phyloP scores from a whole-genome alignment of 2,797 vertebrate species.

The Myiotriccus ornatus region DNA sequence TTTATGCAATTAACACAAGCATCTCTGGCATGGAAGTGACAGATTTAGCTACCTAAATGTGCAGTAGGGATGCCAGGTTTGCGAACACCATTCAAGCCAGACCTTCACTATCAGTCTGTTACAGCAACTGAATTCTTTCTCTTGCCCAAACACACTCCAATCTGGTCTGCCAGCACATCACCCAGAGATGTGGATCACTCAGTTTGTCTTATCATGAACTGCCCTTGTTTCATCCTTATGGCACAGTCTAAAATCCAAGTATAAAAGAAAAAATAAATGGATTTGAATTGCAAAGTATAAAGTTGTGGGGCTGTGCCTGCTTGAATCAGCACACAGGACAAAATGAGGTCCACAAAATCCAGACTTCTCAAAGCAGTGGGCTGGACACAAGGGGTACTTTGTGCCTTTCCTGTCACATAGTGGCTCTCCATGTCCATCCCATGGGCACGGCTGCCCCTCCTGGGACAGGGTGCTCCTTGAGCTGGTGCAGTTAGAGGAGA shows the following conservation, averaged over 20 bases:
- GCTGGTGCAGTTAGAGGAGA: neutral
- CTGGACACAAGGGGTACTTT: conserved; percentile 21
- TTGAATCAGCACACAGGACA: neutral
- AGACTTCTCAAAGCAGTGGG: neutral
- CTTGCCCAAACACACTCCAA: neutral
- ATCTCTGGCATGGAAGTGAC: neutral
- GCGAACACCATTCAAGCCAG: neutral
- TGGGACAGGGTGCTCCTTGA: neutral
- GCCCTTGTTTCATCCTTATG: neutral
- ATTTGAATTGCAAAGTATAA: neutral
- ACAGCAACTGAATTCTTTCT: neutral
- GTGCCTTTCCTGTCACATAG: neutral
- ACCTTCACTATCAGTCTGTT: neutral
- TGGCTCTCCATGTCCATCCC: neutral
- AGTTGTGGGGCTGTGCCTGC: neutral
- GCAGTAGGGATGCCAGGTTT: neutral
- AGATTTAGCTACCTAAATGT: neutral
- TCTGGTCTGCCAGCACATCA: accelerated
- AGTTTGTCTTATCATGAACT: neutral
- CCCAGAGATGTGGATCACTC: neutral
- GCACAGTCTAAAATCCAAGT: neutral
- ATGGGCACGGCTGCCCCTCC: neutral
- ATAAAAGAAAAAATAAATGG: neutral
- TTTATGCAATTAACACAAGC: neutral
- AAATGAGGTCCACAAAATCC: neutral